These are phyloP conservation scores for Gorsachius magnificus DNA, from an alignment of 2,797 vertebrate species.

Conservation along the genomic window DNA sequence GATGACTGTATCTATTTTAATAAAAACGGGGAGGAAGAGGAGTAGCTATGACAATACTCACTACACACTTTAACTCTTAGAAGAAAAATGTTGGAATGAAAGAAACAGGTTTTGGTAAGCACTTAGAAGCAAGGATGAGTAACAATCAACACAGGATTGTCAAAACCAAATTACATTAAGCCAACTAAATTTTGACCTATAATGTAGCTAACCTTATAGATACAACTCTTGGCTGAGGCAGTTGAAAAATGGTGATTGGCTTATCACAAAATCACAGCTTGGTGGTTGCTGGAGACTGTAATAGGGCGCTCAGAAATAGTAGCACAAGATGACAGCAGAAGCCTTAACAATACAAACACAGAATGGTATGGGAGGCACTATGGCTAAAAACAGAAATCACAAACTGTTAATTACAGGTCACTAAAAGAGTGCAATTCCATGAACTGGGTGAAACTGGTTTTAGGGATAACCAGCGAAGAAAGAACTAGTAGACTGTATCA, in stretches of 20 bases:
- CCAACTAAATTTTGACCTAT: not conserved
- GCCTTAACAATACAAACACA: not conserved
- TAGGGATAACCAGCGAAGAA: not conserved
- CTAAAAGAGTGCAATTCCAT: not conserved
- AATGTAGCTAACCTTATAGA: not conserved
- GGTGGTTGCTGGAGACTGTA: not conserved
- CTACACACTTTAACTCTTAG: not conserved
- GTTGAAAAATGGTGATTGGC: not conserved
- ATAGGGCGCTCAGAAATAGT: not conserved
- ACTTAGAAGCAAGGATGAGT: not conserved
- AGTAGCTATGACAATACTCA: not conserved
- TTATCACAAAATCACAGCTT: not conserved
- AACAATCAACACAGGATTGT: not conserved
- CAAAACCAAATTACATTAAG: not conserved
- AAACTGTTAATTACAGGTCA: not conserved
- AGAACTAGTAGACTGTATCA: not conserved
- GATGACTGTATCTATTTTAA: not conserved
- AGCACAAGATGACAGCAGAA: not conserved
- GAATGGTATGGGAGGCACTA: not conserved
- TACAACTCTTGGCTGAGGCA: not conserved
- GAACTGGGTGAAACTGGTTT: not conserved
- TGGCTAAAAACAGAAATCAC: not conserved
- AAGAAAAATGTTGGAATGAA: not conserved
- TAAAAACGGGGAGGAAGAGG: not conserved
- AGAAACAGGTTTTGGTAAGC: not conserved